phyloP scores from a whole-genome alignment of 2,888 invertebrate genomes.

The Aphidoletes aphidimyza region DNA sequence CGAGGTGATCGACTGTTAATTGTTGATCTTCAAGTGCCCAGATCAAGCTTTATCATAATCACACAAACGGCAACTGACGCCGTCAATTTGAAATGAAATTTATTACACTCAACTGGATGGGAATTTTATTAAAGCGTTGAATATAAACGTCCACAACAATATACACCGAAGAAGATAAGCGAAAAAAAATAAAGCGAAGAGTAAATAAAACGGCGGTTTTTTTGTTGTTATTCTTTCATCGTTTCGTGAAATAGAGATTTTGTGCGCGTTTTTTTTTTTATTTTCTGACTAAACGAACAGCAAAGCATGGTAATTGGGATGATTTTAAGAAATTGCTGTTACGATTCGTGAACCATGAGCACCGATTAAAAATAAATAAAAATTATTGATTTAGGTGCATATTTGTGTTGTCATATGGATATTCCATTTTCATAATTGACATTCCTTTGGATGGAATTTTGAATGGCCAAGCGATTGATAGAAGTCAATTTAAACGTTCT shows the following conservation, averaged over 20 bases:
- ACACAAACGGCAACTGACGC: conserved; percentile 48
- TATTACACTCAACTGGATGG: conserved; percentile 1
- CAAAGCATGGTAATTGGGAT: too few species aligned
- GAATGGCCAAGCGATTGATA: not conserved
- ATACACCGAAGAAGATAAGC: not conserved
- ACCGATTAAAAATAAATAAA: conserved; percentile 26
- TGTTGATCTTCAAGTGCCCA: conserved; percentile 28
- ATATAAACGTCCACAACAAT: not conserved
- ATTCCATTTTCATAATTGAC: not conserved
- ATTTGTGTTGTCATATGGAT: conserved; percentile 22
- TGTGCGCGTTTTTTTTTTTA: not conserved
- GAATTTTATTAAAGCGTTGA: not conserved
- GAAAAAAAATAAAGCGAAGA: not conserved
- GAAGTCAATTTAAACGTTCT: not conserved
- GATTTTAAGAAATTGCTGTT: too few species aligned
- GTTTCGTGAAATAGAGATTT: conserved; percentile 23
- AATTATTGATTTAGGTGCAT: conserved; percentile 42
- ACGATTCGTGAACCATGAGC: too few species aligned
- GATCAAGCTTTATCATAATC: conserved; percentile 20
- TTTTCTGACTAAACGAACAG: too few species aligned
- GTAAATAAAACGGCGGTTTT: conserved; percentile 38
- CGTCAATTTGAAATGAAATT: conserved; percentile 33
- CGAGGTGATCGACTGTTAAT: conserved; percentile 41
- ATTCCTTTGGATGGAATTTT: conserved; percentile 4
- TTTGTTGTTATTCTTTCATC: conserved; percentile 29